phyloP scores from a whole-genome alignment of 2,113 vertebrate genomes.

The Embiotoca jacksoni region DNA sequence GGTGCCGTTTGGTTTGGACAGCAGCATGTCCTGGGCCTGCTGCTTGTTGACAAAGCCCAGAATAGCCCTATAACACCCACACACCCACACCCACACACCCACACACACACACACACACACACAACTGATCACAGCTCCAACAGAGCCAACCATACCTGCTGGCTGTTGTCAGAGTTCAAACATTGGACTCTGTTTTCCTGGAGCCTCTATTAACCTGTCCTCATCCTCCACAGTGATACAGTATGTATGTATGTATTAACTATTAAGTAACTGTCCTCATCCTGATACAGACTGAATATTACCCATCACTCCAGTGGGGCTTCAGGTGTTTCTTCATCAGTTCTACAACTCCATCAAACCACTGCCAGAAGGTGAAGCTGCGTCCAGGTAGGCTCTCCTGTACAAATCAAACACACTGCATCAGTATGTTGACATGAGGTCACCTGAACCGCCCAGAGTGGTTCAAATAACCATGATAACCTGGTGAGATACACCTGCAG shows the following conservation, averaged over 20 bases:
- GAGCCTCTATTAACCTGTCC: no score
- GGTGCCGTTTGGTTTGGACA: slow-evolving; percentile 95
- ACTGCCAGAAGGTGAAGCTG: slow-evolving; percentile 99
- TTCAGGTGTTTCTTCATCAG: slow-evolving; percentile 96
- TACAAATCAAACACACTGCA: background rate
- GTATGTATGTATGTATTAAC: no score
- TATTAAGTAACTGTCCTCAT: no score
- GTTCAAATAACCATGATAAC: no score
- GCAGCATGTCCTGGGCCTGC: slow-evolving; percentile 94
- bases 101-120: slow-evolving; percentile 16
- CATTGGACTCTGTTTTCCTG: no score
- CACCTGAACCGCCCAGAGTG: no score
- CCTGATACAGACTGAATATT: slow-evolving; percentile 44
- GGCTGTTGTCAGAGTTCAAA: background rate
- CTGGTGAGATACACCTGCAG: no score
- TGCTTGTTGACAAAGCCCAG: slow-evolving; percentile 98
- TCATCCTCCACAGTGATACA: no score
- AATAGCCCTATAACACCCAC: slow-evolving; percentile 87
- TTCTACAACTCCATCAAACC: slow-evolving; percentile 98
- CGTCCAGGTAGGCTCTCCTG: slow-evolving; percentile 95
- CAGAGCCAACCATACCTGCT: background rate
- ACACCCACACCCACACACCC: background rate
- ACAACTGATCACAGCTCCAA: background rate
- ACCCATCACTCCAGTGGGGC: slow-evolving; percentile 98
- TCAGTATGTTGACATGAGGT: slow-evolving; percentile 11